Percentiles rank a stretch among this genome's conserved stretches.
Conservation (phyloP, 2,888 invertebrate species). For the Clivina fossor region DNA sequence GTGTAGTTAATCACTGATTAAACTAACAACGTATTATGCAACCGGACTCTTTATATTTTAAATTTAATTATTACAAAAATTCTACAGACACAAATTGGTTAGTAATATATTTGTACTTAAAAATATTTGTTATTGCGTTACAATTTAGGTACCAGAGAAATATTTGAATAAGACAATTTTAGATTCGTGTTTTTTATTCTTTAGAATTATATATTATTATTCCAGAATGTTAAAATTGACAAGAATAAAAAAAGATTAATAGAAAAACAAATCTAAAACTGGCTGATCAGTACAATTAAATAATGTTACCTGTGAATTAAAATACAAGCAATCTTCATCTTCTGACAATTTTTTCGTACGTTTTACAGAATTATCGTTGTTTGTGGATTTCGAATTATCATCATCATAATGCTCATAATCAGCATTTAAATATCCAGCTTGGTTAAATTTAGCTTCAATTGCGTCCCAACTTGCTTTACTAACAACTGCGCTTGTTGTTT, state of each 20-base stretch:
- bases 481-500: slow-evolving; percentile 41
- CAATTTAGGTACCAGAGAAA: no score
- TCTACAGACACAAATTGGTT: no score
- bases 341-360: slow-evolving; percentile 16
- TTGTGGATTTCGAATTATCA: slow-evolving; percentile 11
- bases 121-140: no score
- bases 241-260: background rate
- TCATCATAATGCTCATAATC: slow-evolving; percentile 44
- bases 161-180: no score
- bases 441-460: slow-evolving; percentile 49
- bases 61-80: no score
- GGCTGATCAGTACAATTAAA: background rate
- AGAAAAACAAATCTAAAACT: background rate
- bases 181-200: no score
- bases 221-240: no score
- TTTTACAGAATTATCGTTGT: background rate
- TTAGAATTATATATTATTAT: no score
- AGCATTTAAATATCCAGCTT: slow-evolving; percentile 44
- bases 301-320: slow-evolving; percentile 20
- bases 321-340: slow-evolving; percentile 38
- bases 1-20: no score
- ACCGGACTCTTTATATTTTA: no score
- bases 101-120: no score
- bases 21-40: no score
- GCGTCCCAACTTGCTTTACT: slow-evolving; percentile 51